Conservation (phyloP, 2,888 invertebrate genomes). For the Pyrgus malvae region DNA sequence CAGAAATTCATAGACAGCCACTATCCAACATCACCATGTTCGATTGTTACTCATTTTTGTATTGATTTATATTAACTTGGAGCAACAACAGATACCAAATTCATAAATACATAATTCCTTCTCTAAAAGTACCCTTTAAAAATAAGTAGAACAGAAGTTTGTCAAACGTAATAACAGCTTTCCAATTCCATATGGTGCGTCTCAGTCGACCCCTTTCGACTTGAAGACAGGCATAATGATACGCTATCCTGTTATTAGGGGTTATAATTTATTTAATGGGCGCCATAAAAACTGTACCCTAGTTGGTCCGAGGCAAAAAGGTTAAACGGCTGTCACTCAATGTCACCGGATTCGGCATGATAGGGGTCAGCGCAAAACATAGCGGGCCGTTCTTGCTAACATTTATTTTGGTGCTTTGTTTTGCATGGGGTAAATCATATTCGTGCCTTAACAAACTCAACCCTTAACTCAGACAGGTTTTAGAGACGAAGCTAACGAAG, state of each 20-base stretch:
- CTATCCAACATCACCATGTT: too few species aligned
- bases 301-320: slow-evolving; percentile 28
- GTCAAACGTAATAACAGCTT: neutral
- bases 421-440: neutral
- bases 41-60: too few species aligned
- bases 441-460: too few species aligned
- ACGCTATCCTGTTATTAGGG: slow-evolving; percentile 24
- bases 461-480: too few species aligned
- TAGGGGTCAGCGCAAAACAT: slow-evolving; percentile 18
- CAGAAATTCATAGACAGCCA: too few species aligned
- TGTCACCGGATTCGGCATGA: slow-evolving; percentile 38
- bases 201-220: slow-evolving; percentile 12
- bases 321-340: slow-evolving; percentile 47
- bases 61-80: too few species aligned
- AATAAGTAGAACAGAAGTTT: too few species aligned
- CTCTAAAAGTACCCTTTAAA: too few species aligned
- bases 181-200: slow-evolving; percentile 8
- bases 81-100: too few species aligned
- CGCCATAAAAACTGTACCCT: slow-evolving; percentile 19
- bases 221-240: slow-evolving; percentile 19
- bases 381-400: slow-evolving; percentile 11
- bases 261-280: slow-evolving; percentile 25
- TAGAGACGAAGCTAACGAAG: too few species aligned
- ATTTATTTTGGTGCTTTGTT: slow-evolving; percentile 9
- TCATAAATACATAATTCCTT: too few species aligned